phyloP scores from a whole-genome alignment of 1,140 invertebrate species.

The Akabosia matsudoensis region DNA sequence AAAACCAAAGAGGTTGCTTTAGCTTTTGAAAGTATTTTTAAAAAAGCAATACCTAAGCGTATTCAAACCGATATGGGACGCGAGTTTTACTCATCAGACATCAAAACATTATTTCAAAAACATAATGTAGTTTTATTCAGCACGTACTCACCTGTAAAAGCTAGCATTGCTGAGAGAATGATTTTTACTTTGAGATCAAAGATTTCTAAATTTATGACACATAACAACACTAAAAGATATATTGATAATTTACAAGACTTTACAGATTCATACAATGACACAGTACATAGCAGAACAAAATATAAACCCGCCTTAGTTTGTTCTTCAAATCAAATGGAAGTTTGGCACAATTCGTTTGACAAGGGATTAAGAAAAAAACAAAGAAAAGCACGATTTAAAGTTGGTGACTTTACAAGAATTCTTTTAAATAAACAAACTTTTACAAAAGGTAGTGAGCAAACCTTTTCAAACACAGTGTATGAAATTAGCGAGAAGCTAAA shows the following conservation, averaged over 20 bases:
- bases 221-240: slow-evolving; percentile 52
- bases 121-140: slow-evolving; percentile 52
- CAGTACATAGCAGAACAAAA: slow-evolving; percentile 52
- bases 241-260: slow-evolving; percentile 50
- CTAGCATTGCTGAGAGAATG: slow-evolving; percentile 53
- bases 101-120: slow-evolving; percentile 47
- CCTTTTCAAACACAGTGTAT: background rate
- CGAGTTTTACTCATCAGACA: slow-evolving; percentile 52
- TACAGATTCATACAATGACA: slow-evolving; percentile 53
- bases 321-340: slow-evolving; percentile 48
- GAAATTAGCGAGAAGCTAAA: background rate
- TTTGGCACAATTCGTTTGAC: slow-evolving; percentile 39
- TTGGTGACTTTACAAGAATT: slow-evolving; percentile 46
- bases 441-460: background rate
- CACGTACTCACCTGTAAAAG: slow-evolving; percentile 53
- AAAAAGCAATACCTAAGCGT: slow-evolving; percentile 49
- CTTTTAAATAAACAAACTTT: background rate
- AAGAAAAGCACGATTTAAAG: slow-evolving; percentile 46
- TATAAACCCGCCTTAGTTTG: slow-evolving; percentile 50
- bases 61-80: slow-evolving; percentile 53
- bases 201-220: slow-evolving; percentile 54
- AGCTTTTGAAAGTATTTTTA: slow-evolving; percentile 47
- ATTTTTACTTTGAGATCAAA: slow-evolving; percentile 54
- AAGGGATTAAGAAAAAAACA: slow-evolving; percentile 37
- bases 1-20: slow-evolving; percentile 46